Evolutionary conservation across 1,140 invertebrate species (phyloP), one percentile per base, ranked within the genome.

Genomic region (Orchestia grillus): DNA sequence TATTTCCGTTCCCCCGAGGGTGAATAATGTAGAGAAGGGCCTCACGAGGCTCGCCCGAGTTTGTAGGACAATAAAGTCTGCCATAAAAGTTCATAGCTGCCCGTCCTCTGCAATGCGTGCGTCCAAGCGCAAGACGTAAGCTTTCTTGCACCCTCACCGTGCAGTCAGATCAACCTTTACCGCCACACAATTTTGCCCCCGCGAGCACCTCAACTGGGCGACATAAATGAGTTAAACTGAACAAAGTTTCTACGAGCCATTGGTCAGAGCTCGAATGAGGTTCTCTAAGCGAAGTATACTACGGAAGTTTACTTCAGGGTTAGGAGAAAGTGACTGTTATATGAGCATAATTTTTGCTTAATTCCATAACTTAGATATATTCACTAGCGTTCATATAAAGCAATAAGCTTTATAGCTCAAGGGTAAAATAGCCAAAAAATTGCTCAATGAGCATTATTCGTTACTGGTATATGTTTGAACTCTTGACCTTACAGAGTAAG

Each of bases 11-110:
- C 62, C 62, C n/a, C 28, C 62, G 28, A 77, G 28, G 62, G 62
- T 77, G 62, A 15, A 77, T 77, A 77, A 77, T 77, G 62, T 77
- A 77, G 62, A 77, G 62, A 77, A 36, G 1, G 36, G 62, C 62
- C 62, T 77, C 62, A 15, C 62, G 62, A 77, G 15, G 11, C 47
- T 53, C 47, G 11, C 62, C 6, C 62, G 42, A 91, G 88, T 91
- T 91, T 42, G 8, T 41, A 43, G 41, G 44, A 91, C 41, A 91
- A 91, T 91, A 91, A 91, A 91, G 88, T 36, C 88, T 42, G 15
- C 41, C 88, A 91, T 91, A 91, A 91, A 91, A 91, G 88, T 91
- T 91, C 19, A 91, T 42, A 11, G 88, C 44, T 44, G 28, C 41
- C 44, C 28, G 4, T 4, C 19, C 88, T 91, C 41, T 15, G 41